A percentile compares a stretch with the other conserved stretches of the same genome.
These are phyloP conservation scores for Volucella bombylans DNA, from an alignment of 2,888 invertebrate genomes.

Conservation along the genomic window DNA sequence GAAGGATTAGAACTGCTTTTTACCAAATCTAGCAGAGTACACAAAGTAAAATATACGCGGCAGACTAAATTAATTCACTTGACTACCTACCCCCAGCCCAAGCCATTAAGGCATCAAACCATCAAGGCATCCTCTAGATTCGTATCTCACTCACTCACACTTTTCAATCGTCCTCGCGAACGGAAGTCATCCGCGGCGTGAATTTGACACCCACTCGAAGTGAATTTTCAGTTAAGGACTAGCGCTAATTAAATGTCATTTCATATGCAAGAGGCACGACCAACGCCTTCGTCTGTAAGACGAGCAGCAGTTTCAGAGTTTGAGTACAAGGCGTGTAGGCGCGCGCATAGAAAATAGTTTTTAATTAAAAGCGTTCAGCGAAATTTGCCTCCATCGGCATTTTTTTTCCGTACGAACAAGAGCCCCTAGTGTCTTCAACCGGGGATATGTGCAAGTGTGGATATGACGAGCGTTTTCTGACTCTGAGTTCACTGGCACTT, in stretches of 20 bases:
- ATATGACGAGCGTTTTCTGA: conserved; percentile 4
- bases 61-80: conserved; percentile 52
- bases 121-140: too few relatives aligned
- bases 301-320: not conserved
- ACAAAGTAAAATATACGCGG: conserved; percentile 27
- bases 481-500: conserved; percentile 27
- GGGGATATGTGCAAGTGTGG: not conserved
- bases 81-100: not conserved
- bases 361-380: conserved; percentile 56
- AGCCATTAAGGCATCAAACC: not conserved
- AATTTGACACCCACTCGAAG: conserved; percentile 70
- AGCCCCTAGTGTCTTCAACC: not conserved
- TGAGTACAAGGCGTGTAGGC: conserved; percentile 25
- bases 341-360: conserved; percentile 49
- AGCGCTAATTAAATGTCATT: conserved; percentile 67
- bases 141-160: too few relatives aligned
- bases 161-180: not conserved
- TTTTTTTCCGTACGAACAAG: conserved; percentile 18
- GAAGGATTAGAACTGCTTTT: conserved; percentile 58
- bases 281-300: conserved; percentile 7
- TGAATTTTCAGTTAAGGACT: conserved; percentile 37
- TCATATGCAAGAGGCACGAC: conserved; percentile 49
- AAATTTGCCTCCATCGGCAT: conserved; percentile 59
- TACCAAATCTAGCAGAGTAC: conserved; percentile 31
- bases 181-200: conserved; percentile 57